Base-by-base conservation (phyloP, 2,797 vertebrate species). In the Microctenopoma lineatum region DNA sequence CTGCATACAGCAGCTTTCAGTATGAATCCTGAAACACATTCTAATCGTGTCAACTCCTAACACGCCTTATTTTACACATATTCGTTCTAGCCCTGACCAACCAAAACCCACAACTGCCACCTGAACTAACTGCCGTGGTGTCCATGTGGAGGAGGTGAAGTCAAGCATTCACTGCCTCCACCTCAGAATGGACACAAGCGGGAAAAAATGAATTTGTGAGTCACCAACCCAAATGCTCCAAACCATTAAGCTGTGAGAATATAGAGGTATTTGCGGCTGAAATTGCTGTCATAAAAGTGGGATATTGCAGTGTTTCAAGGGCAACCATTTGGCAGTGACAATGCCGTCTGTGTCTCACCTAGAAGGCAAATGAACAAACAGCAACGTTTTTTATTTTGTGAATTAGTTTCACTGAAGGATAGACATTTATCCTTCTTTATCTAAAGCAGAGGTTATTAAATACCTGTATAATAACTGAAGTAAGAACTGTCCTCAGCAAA, bases 401-500 rank as follows among this genome's bases (percentile, higher is more conserved):
- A 50, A 73, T 58, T 54, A 25, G 4, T 4, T 15, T 53, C 46
- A 26, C 51, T 18, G 21, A 46, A 55, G 29, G 61, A 65, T 48
- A 9, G 11, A 42, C 15, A 41, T 63, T 32, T 36, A 39, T 59
- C 47, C 13, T 70, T 9, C 7, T 65, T 58, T 66, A 66, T 44
- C 13, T 36, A 68, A 52, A 54, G 53, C 60, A 45, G 21, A 66
- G 62, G 75, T 83, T 66, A 81, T 81, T 83, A 75, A 76, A 76
- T 36, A 46, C 70, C 48, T 38, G 54, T 42, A 66, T 32, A 77
- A 70, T 36, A 67, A 52, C 46, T 58, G 11, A 27, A 53, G 41
- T 46, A 51, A 58, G 29, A 59, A 57, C 12, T 29, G 26, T 68
- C 58, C 52, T 29, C 2, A 8, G 32, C 7, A 34, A 34, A 7